phyloP scores from a whole-genome alignment of 2,888 invertebrate species.

The Idaea dimidiata region DNA sequence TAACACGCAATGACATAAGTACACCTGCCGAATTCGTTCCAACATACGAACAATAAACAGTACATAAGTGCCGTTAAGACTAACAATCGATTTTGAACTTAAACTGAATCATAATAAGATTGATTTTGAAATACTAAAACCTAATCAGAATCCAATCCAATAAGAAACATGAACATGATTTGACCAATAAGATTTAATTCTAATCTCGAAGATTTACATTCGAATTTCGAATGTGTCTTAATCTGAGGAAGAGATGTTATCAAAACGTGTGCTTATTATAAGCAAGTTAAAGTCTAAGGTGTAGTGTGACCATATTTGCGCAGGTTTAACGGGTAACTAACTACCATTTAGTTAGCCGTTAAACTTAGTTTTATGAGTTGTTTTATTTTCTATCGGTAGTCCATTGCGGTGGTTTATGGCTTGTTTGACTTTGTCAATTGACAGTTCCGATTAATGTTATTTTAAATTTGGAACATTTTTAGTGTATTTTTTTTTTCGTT shows the following conservation, averaged over 20 bases:
- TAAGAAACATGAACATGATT: background rate
- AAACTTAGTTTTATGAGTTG: background rate
- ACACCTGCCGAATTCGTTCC: constrained; percentile 28
- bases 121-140: constrained; percentile 4
- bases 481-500: background rate
- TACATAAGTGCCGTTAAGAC: background rate
- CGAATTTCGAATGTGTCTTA: constrained; percentile 31
- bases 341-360: background rate
- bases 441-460: background rate
- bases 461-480: background rate
- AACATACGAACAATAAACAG: background rate
- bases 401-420: background rate
- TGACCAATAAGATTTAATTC: constrained; percentile 29
- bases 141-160: background rate
- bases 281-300: constrained; percentile 54
- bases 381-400: background rate
- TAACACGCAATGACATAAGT: constrained; percentile 34
- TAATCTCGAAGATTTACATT: constrained; percentile 36
- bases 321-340: background rate
- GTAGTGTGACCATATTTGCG: constrained; percentile 43
- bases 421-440: background rate
- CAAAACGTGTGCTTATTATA: constrained; percentile 59
- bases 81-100: constrained; percentile 15
- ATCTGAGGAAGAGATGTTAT: constrained; percentile 62
- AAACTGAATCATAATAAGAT: constrained; percentile 6